These are phyloP conservation scores for Lutraria lutraria DNA, from an alignment of 2,888 invertebrate genomes.

Conservation along the genomic window DNA sequence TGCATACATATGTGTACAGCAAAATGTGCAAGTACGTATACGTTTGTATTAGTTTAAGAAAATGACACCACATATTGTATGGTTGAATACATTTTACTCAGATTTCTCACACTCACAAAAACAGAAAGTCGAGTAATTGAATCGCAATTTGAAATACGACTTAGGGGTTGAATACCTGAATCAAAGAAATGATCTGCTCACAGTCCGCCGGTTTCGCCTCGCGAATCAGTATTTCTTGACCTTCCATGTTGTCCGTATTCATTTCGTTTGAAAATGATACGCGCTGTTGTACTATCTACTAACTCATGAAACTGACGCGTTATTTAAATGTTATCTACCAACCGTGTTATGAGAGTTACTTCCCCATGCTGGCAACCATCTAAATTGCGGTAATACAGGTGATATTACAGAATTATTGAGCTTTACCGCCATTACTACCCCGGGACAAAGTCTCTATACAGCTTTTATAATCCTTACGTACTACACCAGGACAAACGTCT, in stretches of 20 bases:
- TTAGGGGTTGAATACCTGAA: slow-evolving; percentile 52
- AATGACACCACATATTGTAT: neutral
- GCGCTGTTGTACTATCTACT: neutral
- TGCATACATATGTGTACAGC: neutral
- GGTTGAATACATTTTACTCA: neutral
- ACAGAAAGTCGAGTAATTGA: neutral
- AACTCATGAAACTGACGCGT: neutral
- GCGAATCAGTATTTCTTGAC: slow-evolving; percentile 48
- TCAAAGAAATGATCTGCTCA: slow-evolving; percentile 68
- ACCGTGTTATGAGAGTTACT: neutral
- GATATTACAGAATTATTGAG: too few species aligned
- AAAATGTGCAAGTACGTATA: neutral
- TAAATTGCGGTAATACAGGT: too few species aligned
- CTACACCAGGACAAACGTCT: too few species aligned
- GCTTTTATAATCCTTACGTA: too few species aligned
- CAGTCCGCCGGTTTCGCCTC: slow-evolving; percentile 68
- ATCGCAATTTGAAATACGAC: neutral
- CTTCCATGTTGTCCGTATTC: slow-evolving; percentile 5
- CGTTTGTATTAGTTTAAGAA: neutral
- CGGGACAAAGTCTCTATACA: too few species aligned
- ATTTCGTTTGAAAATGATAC: neutral
- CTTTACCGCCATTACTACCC: too few species aligned
- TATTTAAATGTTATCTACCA: neutral
- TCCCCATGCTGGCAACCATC: too few species aligned
- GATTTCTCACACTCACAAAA: neutral